These are phyloP conservation scores for Oligia fasciuncula DNA, from an alignment of 2,888 invertebrate species.

Conservation along the genomic window DNA sequence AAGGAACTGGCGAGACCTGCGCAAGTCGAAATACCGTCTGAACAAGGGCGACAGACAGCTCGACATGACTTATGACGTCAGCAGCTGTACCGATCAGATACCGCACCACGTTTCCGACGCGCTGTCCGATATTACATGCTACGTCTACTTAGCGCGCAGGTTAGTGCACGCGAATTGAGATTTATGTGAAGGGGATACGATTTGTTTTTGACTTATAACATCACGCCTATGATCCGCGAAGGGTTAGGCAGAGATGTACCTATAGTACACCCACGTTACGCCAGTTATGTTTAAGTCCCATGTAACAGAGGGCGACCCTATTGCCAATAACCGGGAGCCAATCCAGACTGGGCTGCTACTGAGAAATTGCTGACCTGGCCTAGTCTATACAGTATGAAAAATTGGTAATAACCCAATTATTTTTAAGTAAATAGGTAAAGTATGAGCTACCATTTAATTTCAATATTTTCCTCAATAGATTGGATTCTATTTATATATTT, in stretches of 20 bases:
- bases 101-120: conserved; percentile 99
- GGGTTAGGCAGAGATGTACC: neutral
- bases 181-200: conserved; percentile 15
- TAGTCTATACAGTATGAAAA: no score
- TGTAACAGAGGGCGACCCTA: neutral
- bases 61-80: conserved; percentile 96
- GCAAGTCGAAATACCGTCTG: conserved; percentile 98
- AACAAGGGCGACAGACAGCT: conserved; percentile 99
- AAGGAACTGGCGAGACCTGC: conserved; percentile 96
- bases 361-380: neutral
- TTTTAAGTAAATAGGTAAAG: neutral
- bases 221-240: neutral
- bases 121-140: conserved; percentile 98
- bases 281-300: neutral
- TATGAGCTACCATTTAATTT: no score
- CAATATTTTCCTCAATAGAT: conserved; percentile 8
- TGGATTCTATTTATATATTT: neutral
- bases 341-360: neutral
- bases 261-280: neutral
- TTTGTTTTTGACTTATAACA: conserved; percentile 91
- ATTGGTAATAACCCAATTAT: neutral
- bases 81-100: conserved; percentile 89
- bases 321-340: neutral
- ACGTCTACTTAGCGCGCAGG: conserved; percentile 97
- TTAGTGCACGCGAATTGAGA: conserved; percentile 61